Percentiles rank a stretch among this genome's conserved stretches.
These are phyloP conservation scores for Mya arenaria DNA, from an alignment of 1,140 invertebrate genomes.

Conservation along the genomic window DNA sequence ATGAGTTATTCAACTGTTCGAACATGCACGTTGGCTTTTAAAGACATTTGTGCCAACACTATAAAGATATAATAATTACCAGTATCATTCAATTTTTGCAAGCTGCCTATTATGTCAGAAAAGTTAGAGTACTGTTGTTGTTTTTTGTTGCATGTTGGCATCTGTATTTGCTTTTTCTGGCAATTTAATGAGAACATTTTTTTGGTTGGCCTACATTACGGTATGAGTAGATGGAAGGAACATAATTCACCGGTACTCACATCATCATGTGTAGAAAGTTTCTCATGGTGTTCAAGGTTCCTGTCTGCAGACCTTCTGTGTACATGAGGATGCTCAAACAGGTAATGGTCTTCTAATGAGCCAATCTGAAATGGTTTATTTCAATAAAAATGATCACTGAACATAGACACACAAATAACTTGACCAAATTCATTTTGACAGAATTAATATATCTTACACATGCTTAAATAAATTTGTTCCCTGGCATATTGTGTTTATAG, in stretches of 20 bases:
- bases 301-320: constrained; percentile 20
- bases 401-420: background rate
- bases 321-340: constrained; percentile 48
- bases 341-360: constrained; percentile 39
- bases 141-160: too few relatives aligned
- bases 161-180: too few relatives aligned
- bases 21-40: too few relatives aligned
- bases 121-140: too few relatives aligned
- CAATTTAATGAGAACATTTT: too few relatives aligned
- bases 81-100: too few relatives aligned
- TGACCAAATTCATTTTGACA: background rate
- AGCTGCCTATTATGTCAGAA: too few relatives aligned
- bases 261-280: constrained; percentile 35
- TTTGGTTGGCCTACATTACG: too few relatives aligned
- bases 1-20: too few relatives aligned
- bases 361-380: constrained; percentile 31
- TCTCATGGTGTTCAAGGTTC: constrained; percentile 7
- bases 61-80: too few relatives aligned
- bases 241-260: background rate
- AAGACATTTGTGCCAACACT: too few relatives aligned
- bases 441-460: background rate
- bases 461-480: background rate
- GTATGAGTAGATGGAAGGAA: too few relatives aligned
- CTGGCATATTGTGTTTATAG: background rate
- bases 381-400: background rate